These are phyloP conservation scores for Hiodon tergisus DNA, from an alignment of 2,113 vertebrate species.

Conservation along the genomic window DNA sequence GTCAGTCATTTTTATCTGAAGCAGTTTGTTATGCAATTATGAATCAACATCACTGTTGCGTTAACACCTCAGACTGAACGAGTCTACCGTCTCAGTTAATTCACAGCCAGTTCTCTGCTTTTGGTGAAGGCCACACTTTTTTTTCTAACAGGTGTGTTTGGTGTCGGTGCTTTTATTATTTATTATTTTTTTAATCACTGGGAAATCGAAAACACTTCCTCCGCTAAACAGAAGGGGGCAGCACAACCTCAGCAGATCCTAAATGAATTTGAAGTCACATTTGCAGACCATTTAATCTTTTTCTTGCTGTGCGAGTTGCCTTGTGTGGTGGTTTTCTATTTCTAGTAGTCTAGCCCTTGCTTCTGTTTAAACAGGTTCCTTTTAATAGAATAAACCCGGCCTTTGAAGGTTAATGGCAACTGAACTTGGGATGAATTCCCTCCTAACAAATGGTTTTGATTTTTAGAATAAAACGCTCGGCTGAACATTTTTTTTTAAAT, in stretches of 20 bases:
- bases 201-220: neutral
- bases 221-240: conserved; percentile 54
- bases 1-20: neutral
- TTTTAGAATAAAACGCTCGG: neutral
- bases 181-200: too few species aligned
- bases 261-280: conserved; percentile 54
- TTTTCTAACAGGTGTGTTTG: neutral
- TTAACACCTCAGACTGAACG: neutral
- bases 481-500: neutral
- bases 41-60: too few species aligned
- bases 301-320: conserved; percentile 35
- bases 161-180: too few species aligned
- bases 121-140: conserved; percentile 2
- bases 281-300: conserved; percentile 64
- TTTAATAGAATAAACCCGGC: neutral
- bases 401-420: neutral
- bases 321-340: neutral
- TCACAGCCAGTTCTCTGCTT: neutral
- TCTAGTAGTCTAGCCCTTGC: neutral
- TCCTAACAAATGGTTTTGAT: neutral
- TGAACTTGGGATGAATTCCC: neutral
- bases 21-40: too few species aligned
- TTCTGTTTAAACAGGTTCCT: neutral
- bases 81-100: neutral
- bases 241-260: conserved; percentile 44